phyloP scores from a whole-genome alignment of 2,113 vertebrate species.

The Sinocyclocheilus anshuiensis region DNA sequence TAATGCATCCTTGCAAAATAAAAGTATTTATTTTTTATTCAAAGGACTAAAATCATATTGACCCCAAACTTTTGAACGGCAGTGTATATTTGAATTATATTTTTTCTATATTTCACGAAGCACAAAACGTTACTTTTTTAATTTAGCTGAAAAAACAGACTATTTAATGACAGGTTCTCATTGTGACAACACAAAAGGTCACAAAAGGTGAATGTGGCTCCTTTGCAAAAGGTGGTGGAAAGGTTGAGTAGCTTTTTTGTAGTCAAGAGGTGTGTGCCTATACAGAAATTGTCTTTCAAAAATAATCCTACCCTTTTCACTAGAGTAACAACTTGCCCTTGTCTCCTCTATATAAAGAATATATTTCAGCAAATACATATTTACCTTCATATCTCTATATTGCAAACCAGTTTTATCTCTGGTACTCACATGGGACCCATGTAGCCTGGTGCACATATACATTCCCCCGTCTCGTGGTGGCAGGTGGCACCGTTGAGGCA shows the following conservation, averaged over 20 bases:
- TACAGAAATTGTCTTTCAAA: conserved; percentile 23
- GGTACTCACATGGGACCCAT: conserved; percentile 92
- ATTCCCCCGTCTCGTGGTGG: conserved; percentile 90
- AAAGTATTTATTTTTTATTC: neutral
- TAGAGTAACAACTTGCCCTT: neutral
- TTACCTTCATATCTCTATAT: neutral
- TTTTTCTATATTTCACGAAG: neutral
- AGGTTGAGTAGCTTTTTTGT: conserved; percentile 24
- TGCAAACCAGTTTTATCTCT: conserved; percentile 1
- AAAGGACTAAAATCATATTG: neutral
- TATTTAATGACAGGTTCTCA: neutral
- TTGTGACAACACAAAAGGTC: conserved; percentile 2
- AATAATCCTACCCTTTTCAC: conserved; percentile 26
- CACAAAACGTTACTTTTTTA: neutral
- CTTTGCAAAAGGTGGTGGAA: neutral
- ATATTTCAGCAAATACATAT: neutral
- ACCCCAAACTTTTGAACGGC: neutral
- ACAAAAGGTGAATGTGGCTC: neutral
- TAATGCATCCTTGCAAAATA: too few species aligned
- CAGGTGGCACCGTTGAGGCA: conserved; percentile 94
- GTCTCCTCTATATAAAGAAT: neutral
- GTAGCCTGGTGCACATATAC: conserved; percentile 92
- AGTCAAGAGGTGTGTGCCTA: neutral
- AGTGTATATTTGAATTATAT: neutral
- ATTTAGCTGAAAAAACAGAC: neutral